These are phyloP conservation scores for Zaprionus taronus DNA, from an alignment of 1,140 invertebrate genomes.

Conservation along the genomic window DNA sequence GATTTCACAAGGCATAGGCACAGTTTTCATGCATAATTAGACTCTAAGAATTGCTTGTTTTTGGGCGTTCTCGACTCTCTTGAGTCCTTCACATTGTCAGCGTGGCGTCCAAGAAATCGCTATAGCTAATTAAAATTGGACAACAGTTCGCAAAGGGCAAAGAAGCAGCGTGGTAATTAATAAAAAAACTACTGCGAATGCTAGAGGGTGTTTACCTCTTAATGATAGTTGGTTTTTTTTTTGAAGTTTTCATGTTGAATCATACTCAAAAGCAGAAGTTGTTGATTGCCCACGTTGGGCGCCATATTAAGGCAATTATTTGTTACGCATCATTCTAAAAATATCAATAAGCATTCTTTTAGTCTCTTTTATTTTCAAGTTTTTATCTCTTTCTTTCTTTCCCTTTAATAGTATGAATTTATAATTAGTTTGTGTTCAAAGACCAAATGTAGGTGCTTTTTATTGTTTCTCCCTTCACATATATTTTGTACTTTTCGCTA, in stretches of 20 bases:
- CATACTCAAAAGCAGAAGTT: background rate
- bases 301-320: no score
- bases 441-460: no score
- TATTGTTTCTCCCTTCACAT: no score
- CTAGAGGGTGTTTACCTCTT: background rate
- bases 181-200: background rate
- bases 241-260: background rate
- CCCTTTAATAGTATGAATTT: no score
- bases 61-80: constrained; percentile 18
- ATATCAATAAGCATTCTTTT: no score
- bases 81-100: constrained; percentile 59
- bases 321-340: no score
- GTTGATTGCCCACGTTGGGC: no score
- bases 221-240: background rate
- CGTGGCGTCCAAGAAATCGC: constrained; percentile 4
- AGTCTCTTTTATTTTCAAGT: no score
- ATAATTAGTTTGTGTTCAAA: no score
- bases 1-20: constrained; percentile 56
- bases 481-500: no score
- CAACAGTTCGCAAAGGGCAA: background rate
- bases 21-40: constrained; percentile 74
- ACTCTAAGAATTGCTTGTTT: constrained; percentile 35
- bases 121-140: constrained; percentile 19
- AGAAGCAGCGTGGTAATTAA: background rate
- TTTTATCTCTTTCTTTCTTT: no score